Evolutionary conservation across 2,113 vertebrate species (phyloP).

Genomic region (Podilymbus podiceps): DNA sequence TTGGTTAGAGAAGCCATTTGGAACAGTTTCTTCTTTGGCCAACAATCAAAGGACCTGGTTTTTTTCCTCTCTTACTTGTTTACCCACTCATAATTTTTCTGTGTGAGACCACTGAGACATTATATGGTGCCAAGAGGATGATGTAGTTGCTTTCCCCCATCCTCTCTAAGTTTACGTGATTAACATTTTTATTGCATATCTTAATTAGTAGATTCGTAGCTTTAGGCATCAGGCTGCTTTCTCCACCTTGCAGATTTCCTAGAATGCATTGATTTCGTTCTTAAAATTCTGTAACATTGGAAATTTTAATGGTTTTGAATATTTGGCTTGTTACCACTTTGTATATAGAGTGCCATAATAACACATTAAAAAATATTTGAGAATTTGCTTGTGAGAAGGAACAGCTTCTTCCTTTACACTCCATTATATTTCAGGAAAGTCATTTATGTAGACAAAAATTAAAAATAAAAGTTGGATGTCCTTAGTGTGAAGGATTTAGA

Average conservation of each 20-base stretch:
- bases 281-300: not conserved
- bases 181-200: slow-evolving; percentile 57
- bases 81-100: slow-evolving; percentile 22
- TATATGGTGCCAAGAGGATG: not conserved
- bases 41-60: not conserved
- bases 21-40: slow-evolving; percentile 35
- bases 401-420: not conserved
- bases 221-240: slow-evolving; percentile 14
- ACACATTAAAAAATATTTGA: not conserved
- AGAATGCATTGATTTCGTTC: not conserved
- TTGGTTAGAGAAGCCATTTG: slow-evolving; percentile 14
- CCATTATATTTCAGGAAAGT: not conserved
- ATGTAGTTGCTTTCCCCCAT: not conserved
- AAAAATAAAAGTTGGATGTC: not conserved
- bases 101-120: not conserved
- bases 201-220: slow-evolving; percentile 48
- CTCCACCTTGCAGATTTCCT: not conserved
- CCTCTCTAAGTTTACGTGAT: slow-evolving; percentile 32
- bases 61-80: not conserved
- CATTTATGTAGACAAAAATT: not conserved
- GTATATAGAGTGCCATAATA: not conserved
- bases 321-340: not conserved
- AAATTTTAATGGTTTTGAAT: not conserved
- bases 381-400: not conserved
- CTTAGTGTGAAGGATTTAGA: not conserved